Evolutionary conservation across 2,113 vertebrate species (phyloP), one percentile per base, ranked within the genome.

Genomic region (Rousettus leschenaultii): DNA sequence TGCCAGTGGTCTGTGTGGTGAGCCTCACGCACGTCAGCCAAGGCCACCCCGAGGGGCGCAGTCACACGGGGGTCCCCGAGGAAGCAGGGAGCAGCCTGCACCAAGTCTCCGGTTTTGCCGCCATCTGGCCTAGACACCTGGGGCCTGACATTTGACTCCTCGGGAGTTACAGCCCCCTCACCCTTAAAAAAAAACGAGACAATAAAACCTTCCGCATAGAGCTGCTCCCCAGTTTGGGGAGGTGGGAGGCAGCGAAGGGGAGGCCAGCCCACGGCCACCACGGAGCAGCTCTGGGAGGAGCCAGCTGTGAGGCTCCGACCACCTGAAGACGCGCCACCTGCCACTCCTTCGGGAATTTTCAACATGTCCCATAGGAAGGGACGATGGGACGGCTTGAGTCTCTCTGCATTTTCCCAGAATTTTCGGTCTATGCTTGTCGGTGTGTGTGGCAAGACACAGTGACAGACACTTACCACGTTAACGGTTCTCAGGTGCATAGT

Each of bases 351-450:
- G 7, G n/a, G 35, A 8, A 43, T 43, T 51, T 73, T 51, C 70
- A 73, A 0, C 18, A 15, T 9, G 0, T 48, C 74, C 1, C 24
- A 1, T 18, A 1, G 0, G 28, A 18, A 0, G 24, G 68, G 30
- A 6, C 18, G 28, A 18, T 0, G 24, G 68, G 35, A 6, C 18
- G 28, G 33, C 43, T 55, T 24, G 11, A 4, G 43, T 15, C 16
- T 68, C 48, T 82, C 19, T 5, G 0, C 8, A 33, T 35, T 63
- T 22, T 61, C n/a, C 65, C 7, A 15, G 51, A 7, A 26, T 63
- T 16, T 80, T 73, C 40, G 9, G 4, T 35, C n/a, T 18, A 1
- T 3, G 13, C 53, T 43, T 45, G 43, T 45, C 35, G 40, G 30
- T n/a, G 5, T n/a, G 15, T 21, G 65, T 19, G 71, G 71, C 28